Evolutionary conservation across 2,113 vertebrate species (phyloP), one percentile per base, ranked within the genome.

Genomic region (Zapornia atra): DNA sequence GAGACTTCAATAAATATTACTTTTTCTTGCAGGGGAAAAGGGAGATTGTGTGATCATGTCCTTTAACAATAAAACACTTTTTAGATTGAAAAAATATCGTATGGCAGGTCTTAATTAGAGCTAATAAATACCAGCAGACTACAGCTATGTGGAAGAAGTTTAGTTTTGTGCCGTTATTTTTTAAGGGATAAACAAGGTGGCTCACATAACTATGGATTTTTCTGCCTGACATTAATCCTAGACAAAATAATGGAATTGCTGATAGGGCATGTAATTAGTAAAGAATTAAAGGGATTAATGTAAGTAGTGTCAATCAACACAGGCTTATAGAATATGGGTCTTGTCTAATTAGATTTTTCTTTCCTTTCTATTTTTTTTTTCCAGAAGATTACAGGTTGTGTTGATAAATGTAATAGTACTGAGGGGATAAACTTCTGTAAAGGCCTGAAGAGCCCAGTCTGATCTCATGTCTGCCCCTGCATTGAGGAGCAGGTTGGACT

Each of bases 201-300:
- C 34, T 89, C 69, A 84, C 34, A 81, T 84, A 87, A 60, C 69
- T 48, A 28, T 0, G 0, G 73, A 44, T 82, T 87, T 87, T 91
- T 85, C 89, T 94, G 83, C 53, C 77, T 92, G 89, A 92, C 91
- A 82, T 95, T 96, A 96, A 96, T 96, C 94, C 91, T 7, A 68
- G 86, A 87, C 91, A 95, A 89, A 96, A 97, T 95, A 96, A 96
- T 95, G 86, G 89, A 95, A 94, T 96, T 92, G 78, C 81, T 94
- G 95, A 94, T 96, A 92, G 95, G 66, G 66, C 91, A 82, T 87
- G 89, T 97, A 96, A 96, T 97, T 96, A 96, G 91, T 85, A 57
- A 97, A 91, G 95, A 89, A 96, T 97, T 95, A 96, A 82, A 82
- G 82, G 89, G 93, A 97, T 97, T 97, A 91, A 95, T 79, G 57